phyloP scores from a whole-genome alignment of 2,113 vertebrate species.

The Daubentonia madagascariensis region DNA sequence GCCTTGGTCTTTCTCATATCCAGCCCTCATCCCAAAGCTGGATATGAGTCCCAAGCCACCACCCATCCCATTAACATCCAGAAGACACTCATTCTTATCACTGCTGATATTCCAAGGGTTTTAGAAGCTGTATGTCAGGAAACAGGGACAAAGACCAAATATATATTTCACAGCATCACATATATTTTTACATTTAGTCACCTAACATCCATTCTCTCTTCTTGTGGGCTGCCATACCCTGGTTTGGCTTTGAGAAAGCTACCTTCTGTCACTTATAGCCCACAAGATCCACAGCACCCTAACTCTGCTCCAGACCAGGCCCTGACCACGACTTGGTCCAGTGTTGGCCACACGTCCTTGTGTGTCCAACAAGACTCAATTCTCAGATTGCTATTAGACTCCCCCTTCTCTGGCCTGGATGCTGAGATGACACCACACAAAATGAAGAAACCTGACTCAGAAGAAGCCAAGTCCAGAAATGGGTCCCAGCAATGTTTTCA shows the following conservation, averaged over 20 bases:
- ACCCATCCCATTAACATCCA: not conserved
- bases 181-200: not conserved
- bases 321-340: not conserved
- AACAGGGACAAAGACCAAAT: not conserved
- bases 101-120: not conserved
- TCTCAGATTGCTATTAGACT: not conserved
- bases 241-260: not conserved
- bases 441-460: not conserved
- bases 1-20: not conserved
- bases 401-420: not conserved
- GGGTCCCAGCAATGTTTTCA: not conserved
- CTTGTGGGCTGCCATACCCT: not conserved
- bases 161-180: not conserved
- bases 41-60: not conserved
- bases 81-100: not conserved
- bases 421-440: not conserved
- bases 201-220: rapidly evolving
- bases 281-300: not conserved
- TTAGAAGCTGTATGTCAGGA: not conserved
- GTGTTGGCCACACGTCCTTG: not conserved
- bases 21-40: too few species aligned
- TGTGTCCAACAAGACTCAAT: not conserved
- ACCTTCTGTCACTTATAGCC: not conserved
- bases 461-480: not conserved
- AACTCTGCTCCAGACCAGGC: not conserved